Conservation (phyloP, 2,113 vertebrate species). For the Empidonax traillii region DNA sequence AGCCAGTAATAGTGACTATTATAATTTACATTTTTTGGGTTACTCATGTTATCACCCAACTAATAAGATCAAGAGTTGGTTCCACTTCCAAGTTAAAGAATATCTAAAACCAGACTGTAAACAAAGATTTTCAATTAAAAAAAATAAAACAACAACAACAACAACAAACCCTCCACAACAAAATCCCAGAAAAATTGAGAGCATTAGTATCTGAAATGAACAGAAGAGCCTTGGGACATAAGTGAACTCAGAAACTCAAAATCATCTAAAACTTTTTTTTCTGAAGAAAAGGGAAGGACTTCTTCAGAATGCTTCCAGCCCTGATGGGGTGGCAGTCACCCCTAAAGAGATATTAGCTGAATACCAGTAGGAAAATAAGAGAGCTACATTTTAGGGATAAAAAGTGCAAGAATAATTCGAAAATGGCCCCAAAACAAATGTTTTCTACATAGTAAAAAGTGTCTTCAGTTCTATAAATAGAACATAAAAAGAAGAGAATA, state of each 20-base stretch:
- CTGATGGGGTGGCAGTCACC: not conserved
- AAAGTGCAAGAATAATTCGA: not conserved
- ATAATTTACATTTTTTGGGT: not conserved
- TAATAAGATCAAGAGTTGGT: not conserved
- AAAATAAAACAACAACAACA: not conserved
- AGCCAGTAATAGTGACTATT: not conserved
- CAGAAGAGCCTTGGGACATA: not conserved
- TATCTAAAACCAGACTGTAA: not conserved
- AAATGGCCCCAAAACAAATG: not conserved
- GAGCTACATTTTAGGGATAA: not conserved
- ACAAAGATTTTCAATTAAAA: not conserved
- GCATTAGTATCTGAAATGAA: not conserved
- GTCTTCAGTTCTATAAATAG: not conserved
- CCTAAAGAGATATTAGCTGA: not conserved
- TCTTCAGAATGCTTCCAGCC: not conserved
- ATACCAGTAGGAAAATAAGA: not conserved
- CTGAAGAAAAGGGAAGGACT: not conserved
- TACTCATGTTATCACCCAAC: not conserved
- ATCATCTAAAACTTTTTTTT: not conserved
- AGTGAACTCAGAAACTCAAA: not conserved
- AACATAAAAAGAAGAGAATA: not conserved
- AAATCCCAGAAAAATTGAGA: not conserved
- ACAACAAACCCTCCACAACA: not conserved
- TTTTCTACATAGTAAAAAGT: not conserved
- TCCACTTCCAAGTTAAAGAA: not conserved